These are phyloP conservation scores for Salvelinus namaycush DNA, from an alignment of 2,113 vertebrate species.

Conservation along the genomic window DNA sequence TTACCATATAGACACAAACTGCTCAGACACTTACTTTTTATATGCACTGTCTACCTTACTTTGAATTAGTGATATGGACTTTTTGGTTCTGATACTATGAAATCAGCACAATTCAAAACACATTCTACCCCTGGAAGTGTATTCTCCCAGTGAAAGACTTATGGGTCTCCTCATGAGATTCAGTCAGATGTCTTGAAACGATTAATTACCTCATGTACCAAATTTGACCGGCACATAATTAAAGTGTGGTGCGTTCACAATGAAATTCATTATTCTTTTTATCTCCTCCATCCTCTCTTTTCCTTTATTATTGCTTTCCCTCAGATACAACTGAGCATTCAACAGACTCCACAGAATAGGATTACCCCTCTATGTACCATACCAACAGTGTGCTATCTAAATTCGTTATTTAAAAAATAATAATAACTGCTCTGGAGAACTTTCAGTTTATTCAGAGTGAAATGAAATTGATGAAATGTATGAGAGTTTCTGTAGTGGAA, in stretches of 20 bases:
- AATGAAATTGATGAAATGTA: background rate
- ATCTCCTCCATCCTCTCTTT: conserved; percentile 17
- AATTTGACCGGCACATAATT: conserved; percentile 43
- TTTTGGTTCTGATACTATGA: too few relatives aligned
- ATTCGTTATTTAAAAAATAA: background rate
- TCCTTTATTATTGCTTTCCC: conserved; percentile 27
- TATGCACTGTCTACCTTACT: too few relatives aligned
- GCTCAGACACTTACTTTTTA: background rate
- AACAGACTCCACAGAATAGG: conserved; percentile 2
- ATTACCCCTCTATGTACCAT: background rate
- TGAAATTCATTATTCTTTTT: conserved; percentile 32
- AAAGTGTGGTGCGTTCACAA: conserved; percentile 33
- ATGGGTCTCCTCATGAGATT: conserved; percentile 4
- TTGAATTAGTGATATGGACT: too few relatives aligned
- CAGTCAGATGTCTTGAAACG: conserved; percentile 19
- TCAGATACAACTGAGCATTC: conserved; percentile 32
- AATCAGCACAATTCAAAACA: too few relatives aligned
- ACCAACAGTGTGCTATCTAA: background rate
- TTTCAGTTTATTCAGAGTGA: background rate
- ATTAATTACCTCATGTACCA: conserved; percentile 38
- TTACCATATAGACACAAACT: background rate
- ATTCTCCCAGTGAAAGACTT: background rate
- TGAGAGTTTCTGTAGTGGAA: background rate
- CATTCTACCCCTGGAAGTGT: background rate
- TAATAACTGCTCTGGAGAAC: background rate